Evolutionary conservation across 2,113 vertebrate genomes (phyloP), one percentile per base, ranked within the genome.

Genomic region (Gulo gulo): DNA sequence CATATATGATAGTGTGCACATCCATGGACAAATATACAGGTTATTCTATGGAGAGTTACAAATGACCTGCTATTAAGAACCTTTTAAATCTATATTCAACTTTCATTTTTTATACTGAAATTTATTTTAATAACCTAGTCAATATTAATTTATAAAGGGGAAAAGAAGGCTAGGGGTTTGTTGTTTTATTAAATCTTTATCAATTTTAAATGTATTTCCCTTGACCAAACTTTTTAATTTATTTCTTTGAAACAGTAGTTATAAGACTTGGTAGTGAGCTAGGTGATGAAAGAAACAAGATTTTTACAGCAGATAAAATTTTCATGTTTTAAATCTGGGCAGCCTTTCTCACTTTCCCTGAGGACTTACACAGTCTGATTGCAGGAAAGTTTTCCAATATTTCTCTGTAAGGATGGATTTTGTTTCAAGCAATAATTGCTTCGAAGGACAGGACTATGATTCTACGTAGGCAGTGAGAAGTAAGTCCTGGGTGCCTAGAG

Each of bases 131-230:
- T 69, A 94, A 91, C 15, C 36, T 36, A 67, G 23, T 42, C 86
- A 45, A 23, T 78, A 92, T 45, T 24, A 80, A 8, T 78, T 85
- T 83, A 80, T 34, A 76, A 91, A 87, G 31, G 39, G 7, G 15
- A 13, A 94, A 85, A 79, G 45, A 92, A 80, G 29, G 8, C 31
- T 79, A 31, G 21, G 4, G 4, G 11, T 21, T 63, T 34, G 29
- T 55, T n/a, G 29, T 91, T 97, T 94, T 76, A 78, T 95, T 67
- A 92, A 90, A 65, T 91, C n/a, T 55, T 39, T 71, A 88, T 80
- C 61, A 59, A 61, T 69, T 97, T n/a, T 86, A 34, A 81, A 34
- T 89, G 59, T 78, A 74, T 89, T 88, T 88, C 14, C 59, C 86
- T 94, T 88, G 18, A 55, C 34, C 21, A 89, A 93, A 39, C 6